A percentile compares a stretch with the other conserved stretches of the same genome.
Evolutionary conservation across 2,888 invertebrate species (phyloP).

Genomic region (Sphecodes monilicornis): DNA sequence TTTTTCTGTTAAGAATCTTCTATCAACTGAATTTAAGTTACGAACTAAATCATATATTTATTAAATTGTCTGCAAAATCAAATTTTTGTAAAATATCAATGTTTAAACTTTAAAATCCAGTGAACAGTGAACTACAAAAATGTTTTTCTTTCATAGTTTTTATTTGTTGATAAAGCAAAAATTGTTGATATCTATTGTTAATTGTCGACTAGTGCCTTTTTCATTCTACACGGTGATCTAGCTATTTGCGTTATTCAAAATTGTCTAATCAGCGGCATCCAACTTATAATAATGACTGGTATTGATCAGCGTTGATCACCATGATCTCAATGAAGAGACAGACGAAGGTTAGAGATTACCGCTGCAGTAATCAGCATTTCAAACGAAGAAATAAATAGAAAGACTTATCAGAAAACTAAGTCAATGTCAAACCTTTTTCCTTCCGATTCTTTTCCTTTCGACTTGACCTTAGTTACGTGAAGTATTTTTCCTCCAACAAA

Average conservation of each 20-base stretch:
- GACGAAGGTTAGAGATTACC: not conserved
- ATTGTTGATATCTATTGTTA: too few species aligned
- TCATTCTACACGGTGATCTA: too few species aligned
- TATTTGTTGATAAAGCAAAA: not conserved
- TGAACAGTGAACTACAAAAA: not conserved
- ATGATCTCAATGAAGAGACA: not conserved
- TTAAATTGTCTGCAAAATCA: not conserved
- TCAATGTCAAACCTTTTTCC: constrained; percentile 50
- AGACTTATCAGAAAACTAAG: not conserved
- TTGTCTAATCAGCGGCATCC: not conserved
- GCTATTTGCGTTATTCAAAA: too few species aligned
- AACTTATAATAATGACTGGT: not conserved
- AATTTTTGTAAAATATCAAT: not conserved
- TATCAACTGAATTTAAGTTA: not conserved
- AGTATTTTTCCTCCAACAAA: constrained; percentile 93
- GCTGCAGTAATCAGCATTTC: not conserved
- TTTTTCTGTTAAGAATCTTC: not conserved
- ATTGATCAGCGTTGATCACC: not conserved
- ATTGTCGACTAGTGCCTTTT: too few species aligned
- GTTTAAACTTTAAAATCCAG: not conserved
- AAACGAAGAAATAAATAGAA: not conserved
- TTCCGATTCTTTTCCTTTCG: constrained; percentile 71
- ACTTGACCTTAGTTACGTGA: constrained; percentile 90
- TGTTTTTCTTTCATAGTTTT: not conserved
- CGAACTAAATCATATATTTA: not conserved